Base-by-base conservation (phyloP, 2,888 invertebrate species). In the Pyrochroa serraticornis region DNA sequence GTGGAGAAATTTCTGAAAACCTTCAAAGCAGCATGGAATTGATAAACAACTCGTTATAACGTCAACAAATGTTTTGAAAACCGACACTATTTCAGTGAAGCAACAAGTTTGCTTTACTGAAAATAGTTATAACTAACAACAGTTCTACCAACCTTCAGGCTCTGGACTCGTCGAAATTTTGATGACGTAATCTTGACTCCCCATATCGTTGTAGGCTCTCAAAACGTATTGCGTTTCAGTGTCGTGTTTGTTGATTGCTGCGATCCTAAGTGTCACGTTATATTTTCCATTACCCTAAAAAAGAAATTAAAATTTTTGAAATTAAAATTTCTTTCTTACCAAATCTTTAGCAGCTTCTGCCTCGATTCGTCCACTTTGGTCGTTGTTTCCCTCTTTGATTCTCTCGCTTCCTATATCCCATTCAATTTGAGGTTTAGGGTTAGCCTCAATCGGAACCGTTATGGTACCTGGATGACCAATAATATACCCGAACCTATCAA, bases 401-500 rank as follows among this genome's bases (percentile, higher is more conserved):
- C 73, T 72, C 52, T 82, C 78, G 0, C 84, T 85, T 10, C 85
- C 85, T 3, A 90, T 79, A 5, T 80, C 81, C 92, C 92, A 93
- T 65, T 85, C 83, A 33, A 87, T 83, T n/a, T 70, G 72, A 0
- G 92, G 92, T 45, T 81, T 80, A 0, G 93, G 92, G 77, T 90
- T 88, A 8, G 91, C 85, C 2, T 86, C 81, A 22, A 92, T 82
- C 1, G 87, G 87, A n/a, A 92, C 85, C 63, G 87, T 87, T 47
- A 93, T 85, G 1, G 84, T 81, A 0, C 90, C 92, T n/a, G 85
- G 84, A 36, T 84, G 83, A 3, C 89, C 90, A 61, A 92, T 79
- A 59, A 87, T 87, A 58, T 89, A 85, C 0, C 91, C 92, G 74
- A 91, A 92, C 53, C 87, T 87, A 33, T 87, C 86, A 57, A 85